Conservation (phyloP, 2,888 invertebrate genomes). For the Trissolcus japonicus region DNA sequence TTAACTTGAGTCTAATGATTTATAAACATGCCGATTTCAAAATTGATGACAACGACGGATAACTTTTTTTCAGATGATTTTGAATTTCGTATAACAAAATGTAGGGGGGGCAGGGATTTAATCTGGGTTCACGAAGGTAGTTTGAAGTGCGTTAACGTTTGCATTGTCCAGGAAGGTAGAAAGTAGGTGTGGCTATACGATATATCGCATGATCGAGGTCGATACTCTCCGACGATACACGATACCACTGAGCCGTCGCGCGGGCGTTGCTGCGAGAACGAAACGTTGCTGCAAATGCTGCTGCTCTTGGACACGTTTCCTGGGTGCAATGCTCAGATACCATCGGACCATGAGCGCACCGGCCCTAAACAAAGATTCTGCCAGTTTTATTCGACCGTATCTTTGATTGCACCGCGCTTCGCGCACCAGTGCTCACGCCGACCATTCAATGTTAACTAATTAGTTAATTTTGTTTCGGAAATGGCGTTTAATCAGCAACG, state of each 20-base stretch:
- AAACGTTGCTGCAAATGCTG: constrained; percentile 41
- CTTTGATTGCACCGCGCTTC: constrained; percentile 29
- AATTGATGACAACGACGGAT: too few relatives aligned
- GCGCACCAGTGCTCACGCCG: constrained; percentile 19
- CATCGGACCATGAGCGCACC: constrained; percentile 27
- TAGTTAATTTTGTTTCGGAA: constrained; percentile 49
- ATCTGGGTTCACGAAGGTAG: constrained; percentile 25
- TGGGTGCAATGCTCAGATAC: constrained; percentile 34
- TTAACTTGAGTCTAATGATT: too few relatives aligned
- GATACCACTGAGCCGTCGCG: constrained; percentile 48
- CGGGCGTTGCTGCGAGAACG: constrained; percentile 53
- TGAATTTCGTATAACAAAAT: constrained; percentile 9
- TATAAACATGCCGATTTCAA: too few relatives aligned
- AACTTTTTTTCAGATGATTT: too few relatives aligned
- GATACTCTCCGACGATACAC: constrained; percentile 60
- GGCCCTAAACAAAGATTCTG: constrained; percentile 35
- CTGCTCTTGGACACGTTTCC: constrained; percentile 45
- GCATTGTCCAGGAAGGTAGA: constrained; percentile 66
- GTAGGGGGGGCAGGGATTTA: constrained; percentile 12
- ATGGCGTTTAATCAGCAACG: constrained; percentile 38
- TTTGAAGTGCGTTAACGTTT: constrained; percentile 42
- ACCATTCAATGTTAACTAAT: constrained; percentile 51
- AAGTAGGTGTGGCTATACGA: constrained; percentile 67
- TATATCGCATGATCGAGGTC: constrained; percentile 63
- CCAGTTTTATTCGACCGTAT: constrained; percentile 23